Evolutionary conservation across 2,113 vertebrate species (phyloP).

Genomic region (Grammomys surdaster): DNA sequence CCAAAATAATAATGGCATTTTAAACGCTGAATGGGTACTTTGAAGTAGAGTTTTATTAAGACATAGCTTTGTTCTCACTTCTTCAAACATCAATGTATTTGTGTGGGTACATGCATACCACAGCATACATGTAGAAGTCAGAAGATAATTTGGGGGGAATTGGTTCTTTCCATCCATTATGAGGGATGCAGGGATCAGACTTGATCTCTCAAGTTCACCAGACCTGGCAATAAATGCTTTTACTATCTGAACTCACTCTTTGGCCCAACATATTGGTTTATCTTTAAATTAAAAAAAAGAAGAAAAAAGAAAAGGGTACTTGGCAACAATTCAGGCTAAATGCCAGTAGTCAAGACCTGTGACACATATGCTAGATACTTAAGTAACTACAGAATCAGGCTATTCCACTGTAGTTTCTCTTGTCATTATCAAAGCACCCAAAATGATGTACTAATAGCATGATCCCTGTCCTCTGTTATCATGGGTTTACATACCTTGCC

Average conservation of each 20-base stretch:
- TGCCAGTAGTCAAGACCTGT: not conserved
- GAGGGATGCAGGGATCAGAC: not conserved
- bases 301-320: slow-evolving; percentile 7
- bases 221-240: not conserved
- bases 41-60: not conserved
- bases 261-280: not conserved
- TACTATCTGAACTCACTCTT: not conserved
- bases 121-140: too few relatives aligned
- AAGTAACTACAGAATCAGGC: not conserved
- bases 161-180: not conserved
- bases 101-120: not conserved
- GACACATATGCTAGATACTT: not conserved
- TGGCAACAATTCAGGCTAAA: slow-evolving; percentile 41
- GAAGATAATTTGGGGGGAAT: not conserved
- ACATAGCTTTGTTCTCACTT: not conserved
- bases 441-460: slow-evolving; percentile 3
- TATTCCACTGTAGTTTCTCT: slow-evolving; percentile 27
- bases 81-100: not conserved
- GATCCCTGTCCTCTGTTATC: slow-evolving; percentile 11
- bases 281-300: not conserved
- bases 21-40: not conserved
- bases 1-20: not conserved
- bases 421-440: slow-evolving; percentile 25
- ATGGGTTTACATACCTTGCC: slow-evolving; percentile 90
- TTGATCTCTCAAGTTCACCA: not conserved